Base-by-base conservation (phyloP, 2,888 invertebrate species). In the Cylloceria caligata region DNA sequence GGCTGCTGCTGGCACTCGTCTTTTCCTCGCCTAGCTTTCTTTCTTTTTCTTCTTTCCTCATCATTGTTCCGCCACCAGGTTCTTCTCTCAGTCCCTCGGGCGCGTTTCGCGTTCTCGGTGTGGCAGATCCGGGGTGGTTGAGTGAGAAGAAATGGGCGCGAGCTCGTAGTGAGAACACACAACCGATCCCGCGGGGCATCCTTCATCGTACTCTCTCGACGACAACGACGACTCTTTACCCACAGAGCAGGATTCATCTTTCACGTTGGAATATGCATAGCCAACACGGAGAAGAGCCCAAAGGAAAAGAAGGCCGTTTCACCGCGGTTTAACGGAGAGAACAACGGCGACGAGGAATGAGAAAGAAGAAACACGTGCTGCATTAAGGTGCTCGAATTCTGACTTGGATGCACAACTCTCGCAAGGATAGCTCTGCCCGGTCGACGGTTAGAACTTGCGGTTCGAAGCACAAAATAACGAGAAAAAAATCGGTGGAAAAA, bases 1-100 rank as follows among this genome's bases (percentile, higher is more conserved):
- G 74, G 84, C 78, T 73, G 85, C 79, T 75, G 85, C 86, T 86
- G 83, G 80, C 81, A 81, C 81, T 72, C 68, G 68, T 52, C 68
- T 72, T 65, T 62, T 72, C 52, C 52, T 71, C 47, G 71, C 71
- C 60, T 57, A 57, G 34, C 45, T 60, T 60, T 47, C 47, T 62
- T 72, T 62, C 24, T 47, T 39, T 47, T 30, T 57, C 76, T 64
- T 71, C 78, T 78, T 84, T 73, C 73, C 80, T 79, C 83, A 78
- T 80, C 75, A 81, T 82, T 72, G 79, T 82, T 67, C 57, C 57
- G 79, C 79, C 67, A 79, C 71, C 75, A 75, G 72, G 82, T 82
- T 75, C 75, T 76, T 81, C 73, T 36, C 69, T 57, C 60, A 68
- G 49, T 69, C 76, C 82, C 73, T n/a, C 64, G 72, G 69, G 69